Evolutionary conservation across 2,113 vertebrate genomes (phyloP), one percentile per base, ranked within the genome.

Genomic region (Phalacrocorax carbo): DNA sequence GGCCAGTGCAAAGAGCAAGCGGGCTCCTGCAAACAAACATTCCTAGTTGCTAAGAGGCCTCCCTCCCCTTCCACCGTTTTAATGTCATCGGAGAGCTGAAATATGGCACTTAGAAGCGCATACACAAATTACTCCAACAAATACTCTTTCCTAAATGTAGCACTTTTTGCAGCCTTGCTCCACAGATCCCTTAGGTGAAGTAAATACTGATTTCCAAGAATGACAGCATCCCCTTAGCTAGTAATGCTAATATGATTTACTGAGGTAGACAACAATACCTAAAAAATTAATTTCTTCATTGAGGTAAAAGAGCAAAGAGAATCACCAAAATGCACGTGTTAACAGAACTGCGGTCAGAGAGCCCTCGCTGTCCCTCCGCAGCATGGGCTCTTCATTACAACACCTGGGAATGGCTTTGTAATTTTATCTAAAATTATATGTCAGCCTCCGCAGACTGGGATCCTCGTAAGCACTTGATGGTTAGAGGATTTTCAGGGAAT

Each of bases 331-430:
- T 7, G 23, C 13, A 2, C 0, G 0, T 11, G 22, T 51, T 69
- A 58, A 30, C 40, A 80, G 26, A 83, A 34, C 3, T 0, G 0
- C 14, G 17, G 40, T 10, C 57, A 61, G 15, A n/a, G 76, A 27
- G 54, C 8, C n/a, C 66, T 77, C 0, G 0, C 40, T 36, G 75
- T 29, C 20, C 11, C 17, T 60, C 27, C 2, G 2, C 25, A 58
- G 38, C 70, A 27, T 1, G 0, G 42, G 17, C 46, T 54, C 22
- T 25, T 15, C 4, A 15, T 60, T 58, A 25, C 10, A 14, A 57
- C 23, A 44, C 8, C 20, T 52, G 57, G 64, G 48, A 75, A 62
- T 12, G 19, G 30, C 21, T 85, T 71, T 65, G 44, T 55, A 7
- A 11, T 66, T 80, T 30, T 13, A 40, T 4, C 64, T 48, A 16